These are phyloP conservation scores for Operophtera brumata DNA, from an alignment of 2,888 invertebrate species.

Conservation along the genomic window DNA sequence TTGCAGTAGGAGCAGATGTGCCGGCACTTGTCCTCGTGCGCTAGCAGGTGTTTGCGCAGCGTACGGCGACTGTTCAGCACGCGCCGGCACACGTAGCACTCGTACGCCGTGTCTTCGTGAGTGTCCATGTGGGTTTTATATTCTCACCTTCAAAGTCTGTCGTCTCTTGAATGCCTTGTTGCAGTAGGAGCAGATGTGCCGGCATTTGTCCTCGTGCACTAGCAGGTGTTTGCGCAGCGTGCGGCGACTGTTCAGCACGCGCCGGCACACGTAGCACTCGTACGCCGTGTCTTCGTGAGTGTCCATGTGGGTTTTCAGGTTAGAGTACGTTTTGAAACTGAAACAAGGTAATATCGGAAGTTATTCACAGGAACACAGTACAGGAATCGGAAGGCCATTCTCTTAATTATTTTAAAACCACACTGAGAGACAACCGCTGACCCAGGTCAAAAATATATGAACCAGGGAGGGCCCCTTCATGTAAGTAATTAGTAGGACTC, in stretches of 20 bases:
- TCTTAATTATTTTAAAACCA: no score
- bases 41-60: slow-evolving; percentile 75
- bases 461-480: no score
- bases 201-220: slow-evolving; percentile 77
- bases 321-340: slow-evolving; percentile 80
- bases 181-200: slow-evolving; percentile 77
- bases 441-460: no score
- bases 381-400: no score
- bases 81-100: slow-evolving; percentile 74
- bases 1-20: slow-evolving; percentile 79
- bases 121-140: slow-evolving; percentile 75
- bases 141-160: slow-evolving; percentile 70
- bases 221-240: slow-evolving; percentile 77
- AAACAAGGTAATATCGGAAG: background rate
- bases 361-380: background rate
- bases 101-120: slow-evolving; percentile 77
- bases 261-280: slow-evolving; percentile 74
- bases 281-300: slow-evolving; percentile 79
- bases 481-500: no score
- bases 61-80: slow-evolving; percentile 78
- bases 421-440: no score
- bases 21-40: slow-evolving; percentile 76
- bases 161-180: slow-evolving; percentile 78
- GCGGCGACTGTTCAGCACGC: slow-evolving; percentile 77
- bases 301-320: slow-evolving; percentile 79